Evolutionary conservation across 2,113 vertebrate species (phyloP), one percentile per base, ranked within the genome.

Genomic region (Pampusana beccarii): DNA sequence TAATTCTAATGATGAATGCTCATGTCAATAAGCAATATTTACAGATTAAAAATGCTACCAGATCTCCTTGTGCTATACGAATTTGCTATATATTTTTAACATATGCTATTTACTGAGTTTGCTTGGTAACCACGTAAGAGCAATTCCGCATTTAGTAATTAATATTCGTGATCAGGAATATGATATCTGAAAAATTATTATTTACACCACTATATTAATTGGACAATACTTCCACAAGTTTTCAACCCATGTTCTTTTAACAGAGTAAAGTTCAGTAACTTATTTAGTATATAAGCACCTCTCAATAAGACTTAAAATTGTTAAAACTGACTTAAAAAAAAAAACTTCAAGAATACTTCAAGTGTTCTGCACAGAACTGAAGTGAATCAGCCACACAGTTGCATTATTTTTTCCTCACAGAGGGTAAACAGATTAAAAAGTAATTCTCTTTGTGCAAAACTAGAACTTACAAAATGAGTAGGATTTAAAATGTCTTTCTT

Each of bases 21-120:
- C 97, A 95, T 91, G 98, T 98, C 98, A 98, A 94, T 97, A 98
- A 97, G 97, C 96, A 98, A 96, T 98, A 98, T 97, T 98, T 97
- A 98, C 95, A 98, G 96, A 98, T 96, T 97, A 99, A 98, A 99
- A 86, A 98, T 98, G 98, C 98, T 98, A 98, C 97, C 98, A 98
- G 98, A 97, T 98, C 98, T 98, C 98, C 97, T 95, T 97, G 70
- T 98, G 97, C 98, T 98, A 96, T 96, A 97, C 96, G 97, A 98
- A 98, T 98, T 98, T 98, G 98, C 98, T 98, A 98, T 97, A 95
- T 70, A 80, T 95, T 89, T 89, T 79, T 80, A 92, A 97, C 85
- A 62, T 66, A 74, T 88, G 93, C 70, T 58, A 95, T 93, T 97
- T 94, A 98, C 92, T 97, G 86, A 86, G 95, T 95, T n/a, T 97